A percentile compares a stretch with the other conserved stretches of the same genome.
phyloP scores from a whole-genome alignment of 2,888 invertebrate species.

The Synanthedon tipuliformis region DNA sequence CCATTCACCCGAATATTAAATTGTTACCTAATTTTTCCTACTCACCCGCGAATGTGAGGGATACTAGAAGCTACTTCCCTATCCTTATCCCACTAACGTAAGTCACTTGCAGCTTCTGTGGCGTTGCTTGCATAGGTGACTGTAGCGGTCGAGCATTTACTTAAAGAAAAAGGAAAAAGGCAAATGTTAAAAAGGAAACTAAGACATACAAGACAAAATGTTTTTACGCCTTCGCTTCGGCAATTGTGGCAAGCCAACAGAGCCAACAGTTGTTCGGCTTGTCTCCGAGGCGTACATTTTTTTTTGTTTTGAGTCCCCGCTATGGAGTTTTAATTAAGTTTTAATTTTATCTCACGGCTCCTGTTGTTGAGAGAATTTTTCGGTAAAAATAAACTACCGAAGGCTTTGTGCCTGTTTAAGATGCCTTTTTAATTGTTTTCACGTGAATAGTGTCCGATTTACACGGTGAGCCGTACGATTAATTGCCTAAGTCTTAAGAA shows the following conservation, averaged over 20 bases:
- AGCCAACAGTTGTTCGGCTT: conserved; percentile 9
- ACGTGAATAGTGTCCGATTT: conserved; percentile 1
- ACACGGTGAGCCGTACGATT: neutral
- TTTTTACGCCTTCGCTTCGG: conserved; percentile 32
- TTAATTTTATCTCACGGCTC: conserved; percentile 61
- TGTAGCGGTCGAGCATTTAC: too few relatives aligned
- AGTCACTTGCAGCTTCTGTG: too few relatives aligned
- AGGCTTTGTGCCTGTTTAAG: conserved; percentile 20
- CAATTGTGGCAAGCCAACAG: conserved; percentile 3
- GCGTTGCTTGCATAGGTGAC: too few relatives aligned
- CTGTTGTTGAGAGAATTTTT: conserved; percentile 43
- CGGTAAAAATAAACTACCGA: conserved; percentile 12
- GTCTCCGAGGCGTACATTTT: conserved; percentile 10
- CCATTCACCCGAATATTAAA: too few relatives aligned
- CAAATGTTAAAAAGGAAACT: too few relatives aligned
- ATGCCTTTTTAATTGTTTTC: conserved; percentile 22
- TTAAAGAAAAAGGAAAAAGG: too few relatives aligned
- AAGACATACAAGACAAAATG: conserved; percentile 45
- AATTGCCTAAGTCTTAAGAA: neutral
- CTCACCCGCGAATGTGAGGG: too few relatives aligned
- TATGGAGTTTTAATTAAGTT: conserved; percentile 65
- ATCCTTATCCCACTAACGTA: too few relatives aligned
- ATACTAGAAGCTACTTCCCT: too few relatives aligned
- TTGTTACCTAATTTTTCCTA: too few relatives aligned
- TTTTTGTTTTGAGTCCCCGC: conserved; percentile 20